Evolutionary conservation across 1,140 invertebrate genomes (phyloP), one percentile per base, ranked within the genome.

Genomic region (Zaprionus taronus): DNA sequence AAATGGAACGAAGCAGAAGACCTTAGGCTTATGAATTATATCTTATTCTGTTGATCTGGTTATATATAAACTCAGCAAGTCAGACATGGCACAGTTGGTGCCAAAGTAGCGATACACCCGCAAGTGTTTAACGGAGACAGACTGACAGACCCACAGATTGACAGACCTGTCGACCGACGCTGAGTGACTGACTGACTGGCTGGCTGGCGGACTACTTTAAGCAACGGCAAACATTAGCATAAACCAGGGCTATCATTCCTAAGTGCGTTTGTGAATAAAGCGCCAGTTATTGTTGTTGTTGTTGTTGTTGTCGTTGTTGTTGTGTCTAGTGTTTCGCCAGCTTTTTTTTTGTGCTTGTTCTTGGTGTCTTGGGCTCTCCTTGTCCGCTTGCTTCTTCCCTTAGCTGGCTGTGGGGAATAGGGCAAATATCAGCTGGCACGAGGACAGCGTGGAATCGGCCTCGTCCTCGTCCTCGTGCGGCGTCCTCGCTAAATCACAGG

Each of bases 171-270:
- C 20, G 9, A 12, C 4, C 20, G 47, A 22, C 17, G 1, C 20
- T 5, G 12, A 24, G 4, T 14, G 17, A 22, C 47, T 5, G n/a
- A 20, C 44, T 11, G 20, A 20, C 44, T 20, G n/a, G 2, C 44
- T 20, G 7, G 72, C 57, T 76, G 64, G 44, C 74, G 78, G 67
- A 58, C 65, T 84, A 73, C 85, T 90, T 90, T 72, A 85, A 77
- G 72, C 75, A 80, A 77, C 70, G 67, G 79, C 79, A 81, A 80
- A 81, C 84, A 90, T 89, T 90, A 89, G 84, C 84, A 89, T 89
- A 90, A 89, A 85, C 81, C 84, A 81, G 84, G 85, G 85, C 84
- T 89, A 84, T 90, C 85, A 89, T 85, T 81, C 67, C 81, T 65
- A 90, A 89, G 85, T 90, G 75, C 79, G 81, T 84, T 87, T 76